A percentile compares a stretch with the other conserved stretches of the same genome.
phyloP scores from a whole-genome alignment of 30 jellyfish, hydroid and myxozoan genomes.

The Phacellophora camtschatica region DNA sequence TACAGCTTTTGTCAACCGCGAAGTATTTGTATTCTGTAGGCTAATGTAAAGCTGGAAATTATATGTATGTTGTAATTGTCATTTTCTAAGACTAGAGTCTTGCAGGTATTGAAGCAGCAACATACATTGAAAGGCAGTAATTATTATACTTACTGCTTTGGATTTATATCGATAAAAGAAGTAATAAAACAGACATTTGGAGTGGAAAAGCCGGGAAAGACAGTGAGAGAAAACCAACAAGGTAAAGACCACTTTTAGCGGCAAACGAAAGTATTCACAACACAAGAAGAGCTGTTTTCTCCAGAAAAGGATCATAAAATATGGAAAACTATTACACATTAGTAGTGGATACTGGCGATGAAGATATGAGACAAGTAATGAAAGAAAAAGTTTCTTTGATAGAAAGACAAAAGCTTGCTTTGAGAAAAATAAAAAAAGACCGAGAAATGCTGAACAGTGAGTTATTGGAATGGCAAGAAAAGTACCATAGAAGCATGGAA shows the following conservation, averaged over 20 bases:
- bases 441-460: constrained; percentile 21
- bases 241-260: background rate
- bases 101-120: background rate
- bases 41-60: background rate
- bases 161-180: too few relatives aligned
- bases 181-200: too few relatives aligned
- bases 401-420: background rate
- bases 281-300: too few relatives aligned
- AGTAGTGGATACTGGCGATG: too few relatives aligned
- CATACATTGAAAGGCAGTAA: too few relatives aligned
- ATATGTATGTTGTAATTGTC: background rate
- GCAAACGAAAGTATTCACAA: too few relatives aligned
- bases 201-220: background rate
- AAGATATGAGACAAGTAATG: background rate
- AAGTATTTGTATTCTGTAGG: background rate
- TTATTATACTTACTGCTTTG: too few relatives aligned
- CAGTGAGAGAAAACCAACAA: background rate
- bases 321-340: too few relatives aligned
- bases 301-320: too few relatives aligned
- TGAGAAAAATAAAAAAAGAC: constrained; percentile 5
- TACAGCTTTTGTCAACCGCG: background rate
- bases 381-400: background rate
- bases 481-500: background rate
- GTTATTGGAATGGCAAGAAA: constrained; percentile 20
- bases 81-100: too few relatives aligned